Base-by-base conservation (phyloP, 2,113 vertebrate species). In the Nothocercus nigrocapillus region DNA sequence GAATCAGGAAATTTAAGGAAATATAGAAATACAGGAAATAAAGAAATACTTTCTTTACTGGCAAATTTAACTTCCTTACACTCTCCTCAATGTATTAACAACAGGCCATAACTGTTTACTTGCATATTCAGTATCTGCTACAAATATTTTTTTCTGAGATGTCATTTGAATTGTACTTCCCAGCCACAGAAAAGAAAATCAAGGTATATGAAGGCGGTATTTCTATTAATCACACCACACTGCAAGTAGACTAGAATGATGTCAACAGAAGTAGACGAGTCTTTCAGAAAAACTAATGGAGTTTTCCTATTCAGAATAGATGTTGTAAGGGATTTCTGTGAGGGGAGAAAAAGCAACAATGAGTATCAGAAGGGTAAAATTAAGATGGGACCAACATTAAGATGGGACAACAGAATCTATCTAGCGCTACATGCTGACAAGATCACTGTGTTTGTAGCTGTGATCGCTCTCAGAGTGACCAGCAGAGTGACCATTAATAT, bases 391-490 rank as follows among this genome's bases (percentile, higher is more conserved):
- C 40, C 24, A 66, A 47, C 61, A 89, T 73, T 36, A 36, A 36
- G 36, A 36, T 36, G 36, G 83, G 36, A 87, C 87, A 79, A 42
- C 12, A 68, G 45, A 79, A 93, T 82, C 94, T 88, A 88, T 96
- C 94, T 89, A 89, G 95, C 96, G 95, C 9, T 24, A 51, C 70
- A 84, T 16, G 25, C n/a, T 93, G 95, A 93, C n/a, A 87, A 91
- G 88, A 86, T 93, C 76, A 92, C 91, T 78, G 97, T 96, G 70
- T 95, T 96, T 93, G 95, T 78, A 91, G 63, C 93, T 84, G 59
- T 86, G 89, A 93, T 84, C 89, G 82, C 70, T 96, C 94, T 80
- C 22, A 94, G 73, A 79, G 96, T 92, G 67, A 96, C 93, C 72
- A 93, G 88, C 64, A 95, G 91, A 86, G 64, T 77, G 77, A 70